phyloP scores from a whole-genome alignment of 1,140 invertebrate genomes.

The Drosophila nebulosa region DNA sequence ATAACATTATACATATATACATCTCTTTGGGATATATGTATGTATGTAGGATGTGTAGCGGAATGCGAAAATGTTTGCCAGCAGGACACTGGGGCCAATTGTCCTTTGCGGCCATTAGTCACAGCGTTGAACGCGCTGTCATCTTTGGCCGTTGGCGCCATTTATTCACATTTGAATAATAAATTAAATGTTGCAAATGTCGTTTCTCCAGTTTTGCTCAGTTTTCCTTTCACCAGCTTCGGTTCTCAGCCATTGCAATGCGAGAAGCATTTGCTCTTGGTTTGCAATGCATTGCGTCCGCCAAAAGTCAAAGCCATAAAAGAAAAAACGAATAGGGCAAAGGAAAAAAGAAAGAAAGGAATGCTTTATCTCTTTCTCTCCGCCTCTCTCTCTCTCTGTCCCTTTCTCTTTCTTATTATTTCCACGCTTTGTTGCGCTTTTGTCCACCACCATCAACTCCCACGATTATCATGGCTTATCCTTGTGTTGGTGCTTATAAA shows the following conservation, averaged over 20 bases:
- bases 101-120: constrained; percentile 62
- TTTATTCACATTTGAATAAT: constrained; percentile 78
- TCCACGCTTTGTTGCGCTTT: constrained; percentile 42
- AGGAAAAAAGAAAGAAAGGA: neutral
- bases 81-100: constrained; percentile 35
- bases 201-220: constrained; percentile 32
- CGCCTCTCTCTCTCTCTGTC: too few relatives aligned
- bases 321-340: neutral
- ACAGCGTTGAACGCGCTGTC: constrained; percentile 47
- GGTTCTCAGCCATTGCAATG: constrained; percentile 3
- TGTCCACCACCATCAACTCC: constrained; percentile 21
- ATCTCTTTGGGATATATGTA: neutral
- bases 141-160: constrained; percentile 68
- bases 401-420: constrained; percentile 45
- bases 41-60: neutral
- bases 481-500: constrained; percentile 23
- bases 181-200: constrained; percentile 77
- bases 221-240: constrained; percentile 50
- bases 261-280: neutral
- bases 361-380: too few relatives aligned
- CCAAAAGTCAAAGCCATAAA: constrained; percentile 54
- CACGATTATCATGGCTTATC: constrained; percentile 17
- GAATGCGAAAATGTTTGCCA: neutral
- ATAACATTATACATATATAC: neutral
- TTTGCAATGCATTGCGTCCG: constrained; percentile 61